phyloP scores from a whole-genome alignment of 2,888 invertebrate species.

The Lissonota sp. region DNA sequence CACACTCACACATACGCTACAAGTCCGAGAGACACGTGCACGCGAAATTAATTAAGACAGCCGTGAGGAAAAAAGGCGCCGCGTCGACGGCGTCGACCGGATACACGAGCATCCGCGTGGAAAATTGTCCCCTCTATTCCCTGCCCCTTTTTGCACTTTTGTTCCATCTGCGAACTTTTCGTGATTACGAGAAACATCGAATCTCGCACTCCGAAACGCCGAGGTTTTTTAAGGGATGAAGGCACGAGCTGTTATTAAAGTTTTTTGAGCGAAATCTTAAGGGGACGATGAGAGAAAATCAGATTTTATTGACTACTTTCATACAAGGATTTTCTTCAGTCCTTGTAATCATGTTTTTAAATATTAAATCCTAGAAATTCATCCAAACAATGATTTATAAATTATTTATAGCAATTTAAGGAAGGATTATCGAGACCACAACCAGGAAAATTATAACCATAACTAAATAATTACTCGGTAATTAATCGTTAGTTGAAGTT shows the following conservation, averaged over 20 bases:
- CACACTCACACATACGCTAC: neutral
- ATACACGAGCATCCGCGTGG: slow-evolving; percentile 62
- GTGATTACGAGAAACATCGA: slow-evolving; percentile 3
- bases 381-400: too few species aligned
- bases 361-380: too few species aligned
- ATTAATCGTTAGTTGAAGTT: too few species aligned
- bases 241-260: too few species aligned
- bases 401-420: too few species aligned
- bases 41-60: slow-evolving; percentile 70
- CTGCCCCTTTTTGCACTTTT: slow-evolving; percentile 13
- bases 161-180: slow-evolving; percentile 11
- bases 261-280: neutral
- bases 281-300: neutral
- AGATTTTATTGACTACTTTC: too few species aligned
- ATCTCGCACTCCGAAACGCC: slow-evolving; percentile 12
- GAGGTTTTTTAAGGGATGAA: slow-evolving; percentile 3
- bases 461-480: too few species aligned
- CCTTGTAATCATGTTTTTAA: too few species aligned
- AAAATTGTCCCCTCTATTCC: slow-evolving; percentile 60
- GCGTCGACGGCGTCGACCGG: slow-evolving; percentile 47
- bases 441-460: too few species aligned
- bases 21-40: slow-evolving; percentile 63
- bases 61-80: slow-evolving; percentile 56
- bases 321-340: too few species aligned
- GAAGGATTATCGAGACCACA: too few species aligned